Percentiles rank a stretch among this genome's conserved stretches.
These are phyloP conservation scores for Xyliphius kryptos DNA, from an alignment of 2,113 vertebrate species.

Conservation along the genomic window DNA sequence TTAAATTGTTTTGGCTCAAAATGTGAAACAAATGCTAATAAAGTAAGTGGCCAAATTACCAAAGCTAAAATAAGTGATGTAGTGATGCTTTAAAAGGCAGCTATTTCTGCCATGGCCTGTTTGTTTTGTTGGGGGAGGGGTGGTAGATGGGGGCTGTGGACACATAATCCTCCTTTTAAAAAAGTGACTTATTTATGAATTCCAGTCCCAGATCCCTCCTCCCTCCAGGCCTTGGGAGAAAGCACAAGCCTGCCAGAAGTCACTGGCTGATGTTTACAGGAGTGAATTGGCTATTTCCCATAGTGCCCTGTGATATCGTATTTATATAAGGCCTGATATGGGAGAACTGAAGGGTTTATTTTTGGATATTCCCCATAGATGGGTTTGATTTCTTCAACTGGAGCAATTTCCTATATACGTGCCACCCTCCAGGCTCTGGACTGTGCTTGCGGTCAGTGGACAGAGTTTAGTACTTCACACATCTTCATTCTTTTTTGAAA, in stretches of 20 bases:
- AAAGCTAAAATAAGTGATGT: conserved; percentile 66
- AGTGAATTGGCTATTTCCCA: conserved; percentile 73
- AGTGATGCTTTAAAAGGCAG: conserved; percentile 57
- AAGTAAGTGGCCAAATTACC: conserved; percentile 63
- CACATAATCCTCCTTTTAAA: conserved; percentile 67
- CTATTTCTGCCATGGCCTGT: conserved; percentile 65
- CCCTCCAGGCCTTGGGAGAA: conserved; percentile 49
- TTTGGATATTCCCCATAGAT: conserved; percentile 73
- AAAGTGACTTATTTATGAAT: conserved; percentile 78
- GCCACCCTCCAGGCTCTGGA: conserved; percentile 58
- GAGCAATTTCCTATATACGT: conserved; percentile 67
- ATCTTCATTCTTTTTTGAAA: too few relatives aligned
- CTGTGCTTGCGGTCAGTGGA: conserved; percentile 32
- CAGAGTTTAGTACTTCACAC: conserved; percentile 36
- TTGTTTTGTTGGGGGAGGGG: conserved; percentile 61
- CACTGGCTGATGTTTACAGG: conserved; percentile 73
- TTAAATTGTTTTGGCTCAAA: conserved; percentile 36
- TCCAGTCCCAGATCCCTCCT: conserved; percentile 54
- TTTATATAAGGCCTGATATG: conserved; percentile 73
- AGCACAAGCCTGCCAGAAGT: conserved; percentile 68
- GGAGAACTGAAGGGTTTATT: conserved; percentile 76
- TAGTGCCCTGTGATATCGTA: conserved; percentile 72
- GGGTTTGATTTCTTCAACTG: conserved; percentile 63
- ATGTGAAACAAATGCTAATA: conserved; percentile 55
- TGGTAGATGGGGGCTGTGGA: conserved; percentile 52